Evolutionary conservation across 2,797 vertebrate species (phyloP), one percentile per base, ranked within the genome.

Genomic region (Cyprinodon diabolis): DNA sequence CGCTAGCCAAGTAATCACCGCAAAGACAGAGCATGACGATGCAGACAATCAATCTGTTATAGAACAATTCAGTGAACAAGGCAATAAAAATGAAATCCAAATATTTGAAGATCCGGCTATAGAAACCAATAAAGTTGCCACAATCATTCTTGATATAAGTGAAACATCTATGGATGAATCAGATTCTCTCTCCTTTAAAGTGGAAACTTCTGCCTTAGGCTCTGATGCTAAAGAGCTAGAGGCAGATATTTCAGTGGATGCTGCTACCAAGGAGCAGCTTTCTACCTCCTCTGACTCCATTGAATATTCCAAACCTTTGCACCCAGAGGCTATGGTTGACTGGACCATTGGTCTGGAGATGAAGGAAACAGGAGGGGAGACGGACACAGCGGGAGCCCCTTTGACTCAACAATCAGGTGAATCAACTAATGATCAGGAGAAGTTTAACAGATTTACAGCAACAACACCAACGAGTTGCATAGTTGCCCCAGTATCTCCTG

Each of bases 141-240:
- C 76, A 17, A 51, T 89, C 9, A 58, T 86, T 76, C 81, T 81
- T 19, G 84, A 85, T 12, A 80, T 74, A 43, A 67, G 70, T 30
- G 52, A 74, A 19, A 13, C 57, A 54, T 62, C 67, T 52, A 3
- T 68, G 19, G 60, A 72, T 35, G 49, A 35, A 58, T 15, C 67
- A 49, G 71, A 60, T 52, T 67, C 43, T 70, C 48, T 35, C 6
- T 48, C 77, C 35, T 14, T 56, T 45, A 45, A 68, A 67, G 45
- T 51, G 12, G 75, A 77, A 25, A 66, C 2, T 9, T 72, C 57
- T 77, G 60, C 21, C 65, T 49, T 49, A 49, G 14, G 48, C 14
- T 1, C 43, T 23, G 1, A 23, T 66, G 10, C 43, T 47, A 12
- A 66, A 45, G 11, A 45, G 23, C 6, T 69, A 9, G 60, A 79